phyloP scores from a whole-genome alignment of 2,797 vertebrate species.

The Paedocypris micromegethes region DNA sequence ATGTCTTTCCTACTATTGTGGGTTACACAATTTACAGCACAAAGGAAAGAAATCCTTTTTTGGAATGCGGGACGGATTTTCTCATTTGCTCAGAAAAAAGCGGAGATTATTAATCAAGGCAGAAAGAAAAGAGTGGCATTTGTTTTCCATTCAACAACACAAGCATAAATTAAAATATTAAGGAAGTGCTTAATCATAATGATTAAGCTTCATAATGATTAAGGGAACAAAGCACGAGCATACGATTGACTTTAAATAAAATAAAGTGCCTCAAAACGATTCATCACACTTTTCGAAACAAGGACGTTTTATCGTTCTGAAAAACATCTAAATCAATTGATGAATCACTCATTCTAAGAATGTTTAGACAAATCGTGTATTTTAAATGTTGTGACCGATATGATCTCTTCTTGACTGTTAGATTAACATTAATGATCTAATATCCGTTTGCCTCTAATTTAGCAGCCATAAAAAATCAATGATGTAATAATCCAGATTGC shows the following conservation, averaged over 20 bases:
- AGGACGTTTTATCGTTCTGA: neutral
- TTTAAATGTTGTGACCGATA: no score
- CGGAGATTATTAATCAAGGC: conserved; percentile 42
- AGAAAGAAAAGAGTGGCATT: no score
- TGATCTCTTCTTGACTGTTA: conserved; percentile 28
- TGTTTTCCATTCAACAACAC: no score
- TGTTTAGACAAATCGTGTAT: conserved; percentile 12
- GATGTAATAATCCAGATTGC: conserved; percentile 43
- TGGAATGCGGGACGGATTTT: conserved; percentile 59
- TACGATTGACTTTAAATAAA: conserved; percentile 20
- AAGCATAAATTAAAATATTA: conserved; percentile 11
- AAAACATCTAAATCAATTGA: neutral
- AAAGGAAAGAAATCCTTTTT: conserved; percentile 10
- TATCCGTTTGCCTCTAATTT: conserved; percentile 44
- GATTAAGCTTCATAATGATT: neutral
- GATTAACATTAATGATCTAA: conserved; percentile 41
- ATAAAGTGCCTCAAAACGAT: conserved; percentile 19
- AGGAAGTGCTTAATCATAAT: neutral
- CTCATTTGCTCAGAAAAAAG: conserved; percentile 60
- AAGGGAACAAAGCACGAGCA: conserved; percentile 5
- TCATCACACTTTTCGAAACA: conserved; percentile 1
- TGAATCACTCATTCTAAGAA: conserved; percentile 27
- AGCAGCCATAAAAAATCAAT: conserved; percentile 44
- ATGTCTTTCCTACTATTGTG: conserved; percentile 17
- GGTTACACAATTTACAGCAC: conserved; percentile 11